Conservation (phyloP, 2,888 invertebrate genomes). For the Caenorhabditis sp. region DNA sequence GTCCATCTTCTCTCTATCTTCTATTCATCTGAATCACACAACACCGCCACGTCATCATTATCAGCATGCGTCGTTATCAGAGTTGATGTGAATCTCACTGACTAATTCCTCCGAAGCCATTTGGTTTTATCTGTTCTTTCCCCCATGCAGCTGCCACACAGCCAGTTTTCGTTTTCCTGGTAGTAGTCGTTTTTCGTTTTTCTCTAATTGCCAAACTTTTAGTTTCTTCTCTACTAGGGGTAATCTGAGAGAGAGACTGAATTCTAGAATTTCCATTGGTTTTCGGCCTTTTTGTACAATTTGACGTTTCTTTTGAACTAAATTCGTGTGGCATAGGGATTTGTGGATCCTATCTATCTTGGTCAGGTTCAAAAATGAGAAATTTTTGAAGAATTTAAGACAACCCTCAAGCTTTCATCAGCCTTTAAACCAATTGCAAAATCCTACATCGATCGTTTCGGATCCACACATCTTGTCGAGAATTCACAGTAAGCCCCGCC, state of each 20-base stretch:
- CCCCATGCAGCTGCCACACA: not conserved
- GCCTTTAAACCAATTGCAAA: too few species aligned
- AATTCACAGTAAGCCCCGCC: too few species aligned
- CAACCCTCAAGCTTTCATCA: too few species aligned
- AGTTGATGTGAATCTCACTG: not conserved
- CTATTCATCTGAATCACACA: too few species aligned
- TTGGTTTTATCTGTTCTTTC: not conserved
- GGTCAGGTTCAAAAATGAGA: too few species aligned
- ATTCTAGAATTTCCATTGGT: not conserved
- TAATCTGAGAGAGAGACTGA: not conserved
- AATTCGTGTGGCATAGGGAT: too few species aligned
- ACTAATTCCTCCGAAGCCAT: not conserved
- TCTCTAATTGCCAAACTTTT: constrained; percentile 9
- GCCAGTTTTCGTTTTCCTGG: constrained; percentile 4
- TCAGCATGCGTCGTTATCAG: not conserved
- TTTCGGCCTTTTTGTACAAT: too few species aligned
- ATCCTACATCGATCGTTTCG: too few species aligned
- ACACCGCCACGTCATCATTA: not conserved
- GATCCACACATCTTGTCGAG: too few species aligned
- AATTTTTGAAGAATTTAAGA: too few species aligned
- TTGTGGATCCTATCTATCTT: too few species aligned
- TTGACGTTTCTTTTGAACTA: too few species aligned
- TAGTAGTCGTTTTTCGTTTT: not conserved
- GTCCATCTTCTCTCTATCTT: not conserved
- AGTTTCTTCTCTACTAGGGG: not conserved